These are phyloP conservation scores for Lepus europaeus DNA, from an alignment of 2,113 vertebrate genomes.

Conservation along the genomic window DNA sequence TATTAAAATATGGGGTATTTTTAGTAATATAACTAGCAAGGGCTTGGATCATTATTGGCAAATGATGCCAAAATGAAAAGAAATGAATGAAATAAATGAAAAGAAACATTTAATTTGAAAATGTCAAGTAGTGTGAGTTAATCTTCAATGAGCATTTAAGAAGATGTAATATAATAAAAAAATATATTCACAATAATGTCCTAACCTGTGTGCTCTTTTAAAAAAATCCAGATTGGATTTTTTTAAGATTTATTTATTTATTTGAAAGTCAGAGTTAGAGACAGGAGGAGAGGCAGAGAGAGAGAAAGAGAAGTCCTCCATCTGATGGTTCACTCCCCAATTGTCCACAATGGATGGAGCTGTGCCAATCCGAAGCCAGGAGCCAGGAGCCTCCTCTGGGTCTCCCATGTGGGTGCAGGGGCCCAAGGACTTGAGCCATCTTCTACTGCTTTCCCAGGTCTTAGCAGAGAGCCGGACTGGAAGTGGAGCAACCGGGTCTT, in stretches of 20 bases:
- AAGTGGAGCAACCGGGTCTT: no score
- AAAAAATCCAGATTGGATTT: not conserved
- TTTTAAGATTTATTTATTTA: not conserved
- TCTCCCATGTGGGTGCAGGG: no score
- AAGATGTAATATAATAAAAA: not conserved
- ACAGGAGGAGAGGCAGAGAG: no score
- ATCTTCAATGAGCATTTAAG: not conserved
- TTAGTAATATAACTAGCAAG: not conserved
- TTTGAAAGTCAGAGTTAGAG: no score
- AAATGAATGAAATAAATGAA: not conserved
- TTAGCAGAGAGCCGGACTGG: no score
- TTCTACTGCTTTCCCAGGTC: no score
- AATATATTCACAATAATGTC: not conserved
- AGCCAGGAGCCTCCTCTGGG: no score
- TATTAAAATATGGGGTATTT: not conserved
- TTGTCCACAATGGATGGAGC: no score
- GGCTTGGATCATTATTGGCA: not conserved
- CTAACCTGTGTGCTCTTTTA: not conserved
- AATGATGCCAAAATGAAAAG: not conserved
- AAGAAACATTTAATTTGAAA: not conserved
- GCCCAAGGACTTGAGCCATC: no score
- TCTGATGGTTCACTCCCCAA: no score
- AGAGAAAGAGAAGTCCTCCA: no score
- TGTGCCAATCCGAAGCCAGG: no score
- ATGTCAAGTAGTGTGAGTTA: not conserved